Conservation (phyloP, 1,140 invertebrate species). For the Fopius arisanus region DNA sequence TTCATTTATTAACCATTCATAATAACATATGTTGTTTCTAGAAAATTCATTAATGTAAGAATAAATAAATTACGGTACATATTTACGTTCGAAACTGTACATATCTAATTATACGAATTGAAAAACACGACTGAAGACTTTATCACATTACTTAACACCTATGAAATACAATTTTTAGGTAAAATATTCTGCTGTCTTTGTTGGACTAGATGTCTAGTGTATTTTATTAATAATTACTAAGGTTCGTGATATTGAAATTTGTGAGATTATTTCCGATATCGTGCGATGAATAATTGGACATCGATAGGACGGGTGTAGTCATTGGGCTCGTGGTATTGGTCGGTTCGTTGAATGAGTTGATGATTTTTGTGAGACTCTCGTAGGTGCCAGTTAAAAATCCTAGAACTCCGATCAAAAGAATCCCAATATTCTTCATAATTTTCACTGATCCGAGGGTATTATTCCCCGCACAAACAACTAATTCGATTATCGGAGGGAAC, state of each 20-base stretch:
- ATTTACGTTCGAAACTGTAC: background rate
- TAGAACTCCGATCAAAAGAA: conserved; percentile 74
- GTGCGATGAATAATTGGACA: background rate
- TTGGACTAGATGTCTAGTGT: background rate
- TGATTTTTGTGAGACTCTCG: conserved; percentile 72
- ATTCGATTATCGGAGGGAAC: conserved; percentile 88
- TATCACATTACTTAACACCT: conserved; percentile 8
- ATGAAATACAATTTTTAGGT: background rate
- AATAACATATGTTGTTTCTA: background rate
- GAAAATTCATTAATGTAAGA: conserved; percentile 3
- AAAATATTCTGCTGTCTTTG: background rate
- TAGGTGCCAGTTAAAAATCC: conserved; percentile 80
- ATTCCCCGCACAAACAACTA: conserved; percentile 69
- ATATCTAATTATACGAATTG: background rate
- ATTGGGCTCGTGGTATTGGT: background rate
- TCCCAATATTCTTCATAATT: conserved; percentile 70
- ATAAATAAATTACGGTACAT: background rate
- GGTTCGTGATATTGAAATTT: background rate
- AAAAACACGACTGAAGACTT: background rate
- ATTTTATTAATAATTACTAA: background rate
- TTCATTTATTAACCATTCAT: background rate
- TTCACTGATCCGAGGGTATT: conserved; percentile 58
- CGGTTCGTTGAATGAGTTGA: conserved; percentile 51
- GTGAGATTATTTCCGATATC: background rate
- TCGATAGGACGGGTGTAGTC: background rate